Conservation (phyloP, 2,888 invertebrate genomes). For the Scaptomyza flava region DNA sequence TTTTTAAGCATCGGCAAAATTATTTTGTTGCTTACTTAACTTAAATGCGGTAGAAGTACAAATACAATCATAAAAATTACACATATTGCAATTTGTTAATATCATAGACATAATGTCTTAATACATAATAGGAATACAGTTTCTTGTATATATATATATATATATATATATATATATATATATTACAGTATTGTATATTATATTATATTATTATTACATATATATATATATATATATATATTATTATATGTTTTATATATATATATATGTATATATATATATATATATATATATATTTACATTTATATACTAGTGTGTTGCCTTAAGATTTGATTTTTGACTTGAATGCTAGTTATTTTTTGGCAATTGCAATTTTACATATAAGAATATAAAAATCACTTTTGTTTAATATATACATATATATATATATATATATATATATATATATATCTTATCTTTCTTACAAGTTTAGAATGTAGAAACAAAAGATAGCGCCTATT, state of each 20-base stretch:
- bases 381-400: constrained; percentile 30
- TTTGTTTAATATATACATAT: constrained; percentile 16
- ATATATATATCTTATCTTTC: too few species aligned
- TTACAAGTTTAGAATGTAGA: constrained; percentile 51
- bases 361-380: constrained; percentile 25
- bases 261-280: too few species aligned
- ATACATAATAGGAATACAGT: constrained; percentile 75
- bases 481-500: constrained; percentile 62
- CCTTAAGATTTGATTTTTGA: constrained; percentile 45
- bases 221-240: not conserved
- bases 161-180: not conserved
- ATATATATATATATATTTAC: not conserved
- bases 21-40: constrained; percentile 36
- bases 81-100: constrained; percentile 56
- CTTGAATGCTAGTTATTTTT: constrained; percentile 18
- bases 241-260: not conserved
- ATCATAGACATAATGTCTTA: constrained; percentile 49
- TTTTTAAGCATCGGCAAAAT: constrained; percentile 36
- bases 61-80: constrained; percentile 34
- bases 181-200: not conserved
- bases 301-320: constrained; percentile 54
- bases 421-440: constrained; percentile 17
- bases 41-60: constrained; percentile 36
- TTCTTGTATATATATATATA: constrained; percentile 12
- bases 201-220: too few species aligned